These are phyloP conservation scores for Paraescarpia echinospica DNA, from an alignment of 1,140 invertebrate species.

Conservation along the genomic window DNA sequence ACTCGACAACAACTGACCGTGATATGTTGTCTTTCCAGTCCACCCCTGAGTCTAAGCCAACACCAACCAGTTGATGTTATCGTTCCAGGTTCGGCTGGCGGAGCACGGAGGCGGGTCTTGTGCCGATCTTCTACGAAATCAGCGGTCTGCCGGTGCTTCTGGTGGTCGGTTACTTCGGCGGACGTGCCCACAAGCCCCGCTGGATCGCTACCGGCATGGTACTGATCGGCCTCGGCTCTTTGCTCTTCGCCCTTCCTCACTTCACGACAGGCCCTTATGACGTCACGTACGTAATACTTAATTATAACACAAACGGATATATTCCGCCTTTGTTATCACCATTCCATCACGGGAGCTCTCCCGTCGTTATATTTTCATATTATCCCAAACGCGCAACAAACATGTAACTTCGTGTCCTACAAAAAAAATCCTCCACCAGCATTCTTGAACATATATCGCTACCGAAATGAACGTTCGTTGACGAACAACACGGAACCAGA, in stretches of 20 bases:
- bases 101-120: background rate
- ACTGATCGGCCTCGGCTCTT: background rate
- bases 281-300: background rate
- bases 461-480: too few relatives aligned
- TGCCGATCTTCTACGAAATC: conserved; percentile 4
- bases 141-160: background rate
- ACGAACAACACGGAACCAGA: too few relatives aligned
- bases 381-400: too few relatives aligned
- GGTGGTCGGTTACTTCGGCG: background rate
- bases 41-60: too few relatives aligned
- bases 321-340: background rate
- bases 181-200: background rate
- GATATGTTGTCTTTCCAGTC: too few relatives aligned
- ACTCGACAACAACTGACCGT: background rate
- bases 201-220: background rate
- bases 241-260: background rate
- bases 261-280: background rate
- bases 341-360: too few relatives aligned
- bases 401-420: too few relatives aligned
- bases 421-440: too few relatives aligned
- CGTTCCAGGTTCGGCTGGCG: background rate
- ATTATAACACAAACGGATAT: background rate
- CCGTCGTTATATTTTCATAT: too few relatives aligned
- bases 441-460: too few relatives aligned
- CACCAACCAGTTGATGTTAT: background rate